phyloP scores from a whole-genome alignment of 2,888 invertebrate genomes.

The Listrodromus nycthemerus region DNA sequence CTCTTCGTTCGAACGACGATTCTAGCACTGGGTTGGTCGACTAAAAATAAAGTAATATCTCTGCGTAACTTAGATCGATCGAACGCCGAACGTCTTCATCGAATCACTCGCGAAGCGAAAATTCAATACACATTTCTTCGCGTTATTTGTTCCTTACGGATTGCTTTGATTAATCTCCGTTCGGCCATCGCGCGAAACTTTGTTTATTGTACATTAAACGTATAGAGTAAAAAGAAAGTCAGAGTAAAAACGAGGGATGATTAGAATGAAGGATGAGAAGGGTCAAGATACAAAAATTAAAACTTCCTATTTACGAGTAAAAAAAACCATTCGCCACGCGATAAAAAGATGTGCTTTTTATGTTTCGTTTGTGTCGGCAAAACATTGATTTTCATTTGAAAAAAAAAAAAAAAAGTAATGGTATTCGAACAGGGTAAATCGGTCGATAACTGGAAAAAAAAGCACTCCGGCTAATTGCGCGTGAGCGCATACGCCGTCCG shows the following conservation, averaged over 20 bases:
- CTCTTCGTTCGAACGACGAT: slow-evolving; percentile 31
- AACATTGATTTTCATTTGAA: slow-evolving; percentile 60
- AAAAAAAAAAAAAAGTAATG: slow-evolving; percentile 56
- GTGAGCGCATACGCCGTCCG: slow-evolving; percentile 56
- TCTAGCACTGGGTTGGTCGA: slow-evolving; percentile 44
- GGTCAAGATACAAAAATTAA: slow-evolving; percentile 70
- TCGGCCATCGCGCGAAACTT: slow-evolving; percentile 21
- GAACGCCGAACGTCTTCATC: slow-evolving; percentile 65
- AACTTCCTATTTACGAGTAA: slow-evolving; percentile 69
- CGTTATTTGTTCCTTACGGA: neutral
- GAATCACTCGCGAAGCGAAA: slow-evolving; percentile 49
- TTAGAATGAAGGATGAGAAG: slow-evolving; percentile 56
- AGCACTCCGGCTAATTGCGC: slow-evolving; percentile 48
- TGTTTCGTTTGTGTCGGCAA: slow-evolving; percentile 49
- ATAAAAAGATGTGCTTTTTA: slow-evolving; percentile 58
- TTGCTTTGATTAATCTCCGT: slow-evolving; percentile 54
- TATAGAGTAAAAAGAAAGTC: slow-evolving; percentile 43
- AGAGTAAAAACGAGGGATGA: slow-evolving; percentile 59
- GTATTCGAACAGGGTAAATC: slow-evolving; percentile 56
- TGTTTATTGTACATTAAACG: slow-evolving; percentile 22
- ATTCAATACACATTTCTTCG: slow-evolving; percentile 1
- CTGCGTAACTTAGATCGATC: slow-evolving; percentile 48
- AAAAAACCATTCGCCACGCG: slow-evolving; percentile 63
- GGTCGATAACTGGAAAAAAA: slow-evolving; percentile 62
- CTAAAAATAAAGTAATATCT: neutral